Conservation (phyloP, 2,888 invertebrate species). For the Vandiemenella viatica region DNA sequence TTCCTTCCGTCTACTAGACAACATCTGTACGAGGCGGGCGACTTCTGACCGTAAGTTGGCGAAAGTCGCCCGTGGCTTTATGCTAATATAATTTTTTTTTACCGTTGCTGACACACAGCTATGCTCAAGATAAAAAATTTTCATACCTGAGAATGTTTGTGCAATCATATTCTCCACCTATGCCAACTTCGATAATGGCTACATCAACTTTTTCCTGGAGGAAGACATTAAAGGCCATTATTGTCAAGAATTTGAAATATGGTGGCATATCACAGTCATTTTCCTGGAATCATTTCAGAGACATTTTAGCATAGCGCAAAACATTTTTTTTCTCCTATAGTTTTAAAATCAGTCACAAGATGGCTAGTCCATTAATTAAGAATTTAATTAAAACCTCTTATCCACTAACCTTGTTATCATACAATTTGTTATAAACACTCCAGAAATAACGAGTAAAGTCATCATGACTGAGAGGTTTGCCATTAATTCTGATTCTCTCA, state of each 20-base stretch:
- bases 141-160: constrained; percentile 76
- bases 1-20: too few relatives aligned
- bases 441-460: constrained; percentile 71
- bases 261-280: constrained; percentile 63
- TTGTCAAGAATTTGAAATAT: constrained; percentile 88
- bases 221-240: constrained; percentile 82
- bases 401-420: constrained; percentile 31
- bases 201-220: constrained; percentile 75
- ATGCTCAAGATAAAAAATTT: not conserved
- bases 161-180: constrained; percentile 86
- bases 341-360: too few relatives aligned
- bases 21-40: too few relatives aligned
- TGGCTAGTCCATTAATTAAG: too few relatives aligned
- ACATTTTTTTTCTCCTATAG: too few relatives aligned
- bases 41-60: too few relatives aligned
- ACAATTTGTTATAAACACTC: constrained; percentile 52
- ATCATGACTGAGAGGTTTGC: constrained; percentile 54
- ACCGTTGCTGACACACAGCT: too few relatives aligned
- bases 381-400: too few relatives aligned
- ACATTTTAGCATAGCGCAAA: too few relatives aligned
- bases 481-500: constrained; percentile 82
- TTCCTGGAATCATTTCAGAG: constrained; percentile 30
- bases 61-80: too few relatives aligned
- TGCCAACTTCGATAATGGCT: constrained; percentile 90
- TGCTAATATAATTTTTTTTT: not conserved